Percentiles rank a stretch among this genome's conserved stretches.
These are phyloP conservation scores for Ammospiza caudacuta DNA, from an alignment of 2,113 vertebrate species.

Conservation along the genomic window DNA sequence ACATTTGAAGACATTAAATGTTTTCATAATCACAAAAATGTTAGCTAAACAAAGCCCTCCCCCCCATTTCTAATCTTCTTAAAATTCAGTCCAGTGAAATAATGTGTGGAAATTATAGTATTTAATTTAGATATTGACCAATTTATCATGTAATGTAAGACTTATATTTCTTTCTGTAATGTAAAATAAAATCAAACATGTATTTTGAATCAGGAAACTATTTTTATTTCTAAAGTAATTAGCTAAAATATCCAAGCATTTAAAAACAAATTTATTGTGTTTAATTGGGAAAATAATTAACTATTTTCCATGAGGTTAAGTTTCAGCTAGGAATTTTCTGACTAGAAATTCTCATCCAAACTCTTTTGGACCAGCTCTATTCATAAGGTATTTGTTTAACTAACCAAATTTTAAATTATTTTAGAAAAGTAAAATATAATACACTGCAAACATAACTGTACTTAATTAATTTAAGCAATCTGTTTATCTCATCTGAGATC, in stretches of 20 bases:
- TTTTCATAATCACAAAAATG: background rate
- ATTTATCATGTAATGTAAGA: background rate
- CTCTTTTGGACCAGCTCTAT: background rate
- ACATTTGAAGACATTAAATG: background rate
- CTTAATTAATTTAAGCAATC: background rate
- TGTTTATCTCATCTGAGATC: background rate
- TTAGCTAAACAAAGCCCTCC: rapidly evolving
- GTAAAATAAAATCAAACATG: background rate
- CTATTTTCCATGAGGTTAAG: background rate
- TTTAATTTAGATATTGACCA: background rate
- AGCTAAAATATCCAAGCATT: background rate
- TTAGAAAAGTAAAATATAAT: background rate
- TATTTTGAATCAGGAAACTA: background rate
- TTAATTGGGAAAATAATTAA: background rate
- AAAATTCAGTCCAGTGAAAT: background rate
- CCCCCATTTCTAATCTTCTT: background rate
- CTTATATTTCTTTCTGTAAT: background rate
- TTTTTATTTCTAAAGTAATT: background rate
- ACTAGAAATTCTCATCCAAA: background rate
- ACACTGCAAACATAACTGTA: background rate
- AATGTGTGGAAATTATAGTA: background rate
- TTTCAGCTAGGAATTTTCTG: background rate
- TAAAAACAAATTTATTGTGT: background rate
- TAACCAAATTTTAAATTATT: background rate
- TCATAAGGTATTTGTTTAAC: background rate